A percentile compares a stretch with the other conserved stretches of the same genome.
Conservation (phyloP, 2,113 vertebrate species). For the Origma solitaria region DNA sequence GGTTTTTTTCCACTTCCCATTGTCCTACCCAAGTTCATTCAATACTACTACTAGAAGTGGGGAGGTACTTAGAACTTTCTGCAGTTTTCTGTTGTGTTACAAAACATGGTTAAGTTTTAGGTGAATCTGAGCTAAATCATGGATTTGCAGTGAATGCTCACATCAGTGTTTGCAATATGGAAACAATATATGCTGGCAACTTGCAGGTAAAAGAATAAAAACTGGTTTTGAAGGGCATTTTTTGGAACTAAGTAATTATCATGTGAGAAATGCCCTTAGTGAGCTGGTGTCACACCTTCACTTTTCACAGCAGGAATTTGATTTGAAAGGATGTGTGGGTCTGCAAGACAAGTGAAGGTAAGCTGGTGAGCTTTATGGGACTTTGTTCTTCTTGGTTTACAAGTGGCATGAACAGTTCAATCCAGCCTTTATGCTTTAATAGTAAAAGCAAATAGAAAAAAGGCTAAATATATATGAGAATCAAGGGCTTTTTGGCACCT, state of each 20-base stretch:
- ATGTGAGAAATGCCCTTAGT: neutral
- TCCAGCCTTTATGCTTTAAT: neutral
- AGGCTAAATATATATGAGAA: neutral
- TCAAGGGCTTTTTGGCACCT: neutral
- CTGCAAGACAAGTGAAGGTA: neutral
- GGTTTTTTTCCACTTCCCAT: accelerated
- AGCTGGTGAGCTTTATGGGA: neutral
- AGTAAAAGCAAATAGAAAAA: constrained; percentile 21
- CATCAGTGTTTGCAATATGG: neutral
- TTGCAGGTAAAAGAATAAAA: neutral
- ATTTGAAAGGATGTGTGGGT: neutral
- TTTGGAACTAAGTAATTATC: neutral
- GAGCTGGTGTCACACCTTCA: neutral
- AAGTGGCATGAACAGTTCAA: neutral
- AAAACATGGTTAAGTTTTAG: neutral
- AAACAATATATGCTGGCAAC: neutral
- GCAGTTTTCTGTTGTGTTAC: neutral
- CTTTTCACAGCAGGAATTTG: neutral
- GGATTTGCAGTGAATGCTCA: neutral
- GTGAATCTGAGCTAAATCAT: neutral
- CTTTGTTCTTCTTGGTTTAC: neutral
- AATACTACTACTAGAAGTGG: neutral
- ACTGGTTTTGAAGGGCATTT: neutral
- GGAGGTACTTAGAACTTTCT: neutral
- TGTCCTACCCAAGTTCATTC: neutral